phyloP scores from a whole-genome alignment of 2,113 vertebrate species.

The Odobenus rosmarus region DNA sequence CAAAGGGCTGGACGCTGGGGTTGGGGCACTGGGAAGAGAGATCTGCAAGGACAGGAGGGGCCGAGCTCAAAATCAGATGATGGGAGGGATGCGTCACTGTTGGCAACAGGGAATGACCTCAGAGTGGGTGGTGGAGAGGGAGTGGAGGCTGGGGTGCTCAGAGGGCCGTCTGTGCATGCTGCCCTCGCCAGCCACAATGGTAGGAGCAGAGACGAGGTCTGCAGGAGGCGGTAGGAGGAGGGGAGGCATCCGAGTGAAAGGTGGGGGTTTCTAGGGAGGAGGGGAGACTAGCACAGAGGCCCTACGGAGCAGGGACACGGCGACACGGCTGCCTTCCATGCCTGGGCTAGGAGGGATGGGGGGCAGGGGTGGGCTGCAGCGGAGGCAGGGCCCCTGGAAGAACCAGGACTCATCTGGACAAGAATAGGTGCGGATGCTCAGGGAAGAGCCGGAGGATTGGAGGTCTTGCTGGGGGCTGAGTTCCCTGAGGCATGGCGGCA shows the following conservation, averaged over 20 bases:
- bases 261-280: background rate
- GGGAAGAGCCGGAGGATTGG: background rate
- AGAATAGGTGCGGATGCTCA: fast-evolving
- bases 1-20: background rate
- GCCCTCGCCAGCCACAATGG: fast-evolving
- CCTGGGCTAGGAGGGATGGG: fast-evolving
- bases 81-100: too few species aligned
- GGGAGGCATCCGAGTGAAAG: background rate
- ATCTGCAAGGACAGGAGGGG: background rate
- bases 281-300: background rate
- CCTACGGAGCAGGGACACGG: too few species aligned
- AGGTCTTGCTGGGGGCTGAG: background rate
- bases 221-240: background rate
- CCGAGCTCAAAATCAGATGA: background rate
- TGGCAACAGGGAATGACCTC: background rate
- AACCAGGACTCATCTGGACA: background rate
- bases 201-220: background rate
- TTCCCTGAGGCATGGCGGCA: background rate
- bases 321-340: background rate
- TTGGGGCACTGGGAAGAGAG: background rate
- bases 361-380: background rate
- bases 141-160: background rate
- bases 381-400: background rate
- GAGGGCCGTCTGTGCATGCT: fast-evolving
- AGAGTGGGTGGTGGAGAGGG: background rate